phyloP scores from a whole-genome alignment of 2,888 invertebrate species.

The Heteromyza rotundicornis region DNA sequence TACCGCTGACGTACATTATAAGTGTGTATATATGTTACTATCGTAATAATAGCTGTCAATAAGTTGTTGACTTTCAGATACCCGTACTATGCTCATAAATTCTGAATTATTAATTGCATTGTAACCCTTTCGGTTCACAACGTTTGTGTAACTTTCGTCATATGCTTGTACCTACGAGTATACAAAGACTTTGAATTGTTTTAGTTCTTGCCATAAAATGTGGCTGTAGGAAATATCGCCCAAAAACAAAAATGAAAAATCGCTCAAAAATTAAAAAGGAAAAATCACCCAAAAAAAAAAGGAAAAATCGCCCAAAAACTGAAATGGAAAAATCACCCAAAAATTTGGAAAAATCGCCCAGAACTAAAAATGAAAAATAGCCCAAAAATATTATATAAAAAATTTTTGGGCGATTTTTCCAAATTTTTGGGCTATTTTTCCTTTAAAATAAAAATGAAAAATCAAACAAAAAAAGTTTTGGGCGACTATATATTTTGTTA shows the following conservation, averaged over 20 bases:
- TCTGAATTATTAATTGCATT: conserved; percentile 49
- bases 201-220: conserved; percentile 14
- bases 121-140: conserved; percentile 3
- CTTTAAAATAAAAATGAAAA: no score
- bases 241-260: conserved; percentile 2
- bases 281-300: no score
- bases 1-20: background rate
- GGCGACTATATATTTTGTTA: no score
- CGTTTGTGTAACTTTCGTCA: conserved; percentile 7
- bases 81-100: conserved; percentile 45
- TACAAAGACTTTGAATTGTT: background rate
- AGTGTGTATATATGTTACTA: background rate
- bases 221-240: conserved; percentile 21
- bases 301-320: no score
- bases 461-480: no score
- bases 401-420: no score
- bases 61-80: conserved; percentile 36
- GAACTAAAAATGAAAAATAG: no score
- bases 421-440: no score
- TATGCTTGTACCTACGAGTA: background rate
- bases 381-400: no score
- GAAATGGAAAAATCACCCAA: no score
- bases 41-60: conserved; percentile 34
- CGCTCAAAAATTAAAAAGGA: no score
- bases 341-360: no score